Evolutionary conservation across 2,888 invertebrate genomes (phyloP), one percentile per base, ranked within the genome.

Genomic region (Tenthredo mesomela): DNA sequence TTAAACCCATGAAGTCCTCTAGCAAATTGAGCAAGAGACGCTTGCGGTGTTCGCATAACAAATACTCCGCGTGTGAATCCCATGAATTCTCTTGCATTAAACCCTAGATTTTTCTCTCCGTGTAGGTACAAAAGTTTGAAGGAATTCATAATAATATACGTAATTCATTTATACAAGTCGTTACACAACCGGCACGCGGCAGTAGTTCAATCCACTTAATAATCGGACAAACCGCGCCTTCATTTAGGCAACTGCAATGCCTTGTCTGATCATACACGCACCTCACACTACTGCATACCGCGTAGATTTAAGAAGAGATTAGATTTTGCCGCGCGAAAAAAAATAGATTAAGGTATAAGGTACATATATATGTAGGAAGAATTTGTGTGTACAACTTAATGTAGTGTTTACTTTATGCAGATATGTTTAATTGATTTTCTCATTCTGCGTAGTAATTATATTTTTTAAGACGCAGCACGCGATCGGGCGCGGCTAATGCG

Each of bases 211-310:
- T 61, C 12, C 12, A 29, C 61, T 61, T 29, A 37, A 70, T 5
- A 37, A 29, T 43, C 71, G 3, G 71, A 10, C 21, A 43, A 25
- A 21, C 71, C n/a, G 43, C 71, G 21, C 71, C 43, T 40, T 21
- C 21, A 21, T 73, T 73, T 43, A 73, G 71, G 71, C 71, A 73
- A 73, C 71, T 40, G n/a, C 21, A 15, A 43, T 43, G 21, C 71
- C 71, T 21, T 10, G 71, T 21, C 71, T 6, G 71, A 73, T 25
- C 71, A 73, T 21, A 73, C 43, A 73, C 71, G 40, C 71, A 73
- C 71, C 71, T 73, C 71, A 73, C 21, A 73, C 71, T 73, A 73
- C 71, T 73, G 21, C 4, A 40, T 12, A 12, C 21, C 33, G 33
- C 33, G 67, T 15, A 7, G 33, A 73, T 73, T 73, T 67, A 18